Evolutionary conservation across 2,888 invertebrate species (phyloP), one percentile per base, ranked within the genome.

Genomic region (Tetragnatha montana): DNA sequence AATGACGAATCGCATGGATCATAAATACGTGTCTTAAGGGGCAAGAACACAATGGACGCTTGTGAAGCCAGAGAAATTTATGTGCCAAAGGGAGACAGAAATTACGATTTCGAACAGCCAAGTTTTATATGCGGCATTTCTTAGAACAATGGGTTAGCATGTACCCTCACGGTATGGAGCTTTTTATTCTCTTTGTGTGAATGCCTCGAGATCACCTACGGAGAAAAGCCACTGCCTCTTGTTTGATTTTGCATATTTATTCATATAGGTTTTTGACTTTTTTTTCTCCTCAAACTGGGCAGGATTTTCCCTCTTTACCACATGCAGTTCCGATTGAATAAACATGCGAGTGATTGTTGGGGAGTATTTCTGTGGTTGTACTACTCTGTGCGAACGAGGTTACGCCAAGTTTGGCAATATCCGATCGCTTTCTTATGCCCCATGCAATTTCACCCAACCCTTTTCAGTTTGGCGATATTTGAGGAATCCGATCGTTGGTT

Each of bases 11-110:
- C 73, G 35, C 35, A 68, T 81, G 88, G 17, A 22, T 71, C 88
- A 71, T 88, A 83, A 88, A 88, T 88, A 78, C 82, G 76, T 79
- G 60, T 79, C 68, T 21, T 79, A 88, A 87, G 71, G 17, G n/a
- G 47, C 10, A 88, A 19, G 81, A 81, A 82, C 76, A 89, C 89
- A 89, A 89, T 89, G 69, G 84, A 69, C 81, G 76, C 19, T 76
- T 89, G 85, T 85, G 19, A 68, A 17, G 73, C 47, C 69, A 22
- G 35, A 50, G 60, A 85, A 85, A 89, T 89, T 89, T 89, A 89
- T 78, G 85, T 47, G 12, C 47, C 60, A 22, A 74, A 50, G n/a
- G 71, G 21, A 73, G 51, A 82, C 22, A 71, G 50, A 22, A 82
- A 82, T 35, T 51, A 50, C 35, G 50, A 82, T 21, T 60, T 49